Conservation (phyloP, 2,888 invertebrate genomes). For the Argynnis bischoffii region DNA sequence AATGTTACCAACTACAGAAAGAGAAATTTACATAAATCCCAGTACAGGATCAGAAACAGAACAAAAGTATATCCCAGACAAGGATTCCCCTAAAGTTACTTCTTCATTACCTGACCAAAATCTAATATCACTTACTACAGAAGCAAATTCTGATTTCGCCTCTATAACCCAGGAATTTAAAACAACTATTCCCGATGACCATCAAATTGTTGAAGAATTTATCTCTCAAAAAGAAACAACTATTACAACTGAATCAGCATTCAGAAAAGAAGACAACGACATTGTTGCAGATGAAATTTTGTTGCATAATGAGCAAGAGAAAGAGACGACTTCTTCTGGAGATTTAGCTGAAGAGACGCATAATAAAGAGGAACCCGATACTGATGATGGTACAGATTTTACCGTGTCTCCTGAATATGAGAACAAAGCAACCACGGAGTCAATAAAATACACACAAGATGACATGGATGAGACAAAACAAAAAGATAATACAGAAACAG, state of each 20-base stretch:
- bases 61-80: constrained; percentile 59
- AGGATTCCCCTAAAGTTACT: constrained; percentile 47
- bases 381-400: constrained; percentile 2
- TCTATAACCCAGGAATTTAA: constrained; percentile 30
- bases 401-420: constrained; percentile 8
- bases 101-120: constrained; percentile 39
- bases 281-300: constrained; percentile 37
- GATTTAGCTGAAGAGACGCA: constrained; percentile 23
- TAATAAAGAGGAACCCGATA: constrained; percentile 15
- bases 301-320: constrained; percentile 36
- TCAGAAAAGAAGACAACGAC: constrained; percentile 43
- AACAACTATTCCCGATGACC: constrained; percentile 35
- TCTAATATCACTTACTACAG: constrained; percentile 31
- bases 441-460: constrained; percentile 32
- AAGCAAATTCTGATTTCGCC: constrained; percentile 23
- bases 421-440: constrained; percentile 18
- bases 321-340: constrained; percentile 26
- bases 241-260: constrained; percentile 45
- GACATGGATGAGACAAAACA: constrained; percentile 33
- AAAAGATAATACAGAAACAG: constrained; percentile 43
- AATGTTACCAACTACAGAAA: constrained; percentile 38
- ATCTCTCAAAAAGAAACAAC: constrained; percentile 41
- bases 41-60: constrained; percentile 57
- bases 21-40: constrained; percentile 19
- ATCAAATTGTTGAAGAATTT: constrained; percentile 26